phyloP scores from a whole-genome alignment of 2,113 vertebrate species.

The Bubo blakistoni region DNA sequence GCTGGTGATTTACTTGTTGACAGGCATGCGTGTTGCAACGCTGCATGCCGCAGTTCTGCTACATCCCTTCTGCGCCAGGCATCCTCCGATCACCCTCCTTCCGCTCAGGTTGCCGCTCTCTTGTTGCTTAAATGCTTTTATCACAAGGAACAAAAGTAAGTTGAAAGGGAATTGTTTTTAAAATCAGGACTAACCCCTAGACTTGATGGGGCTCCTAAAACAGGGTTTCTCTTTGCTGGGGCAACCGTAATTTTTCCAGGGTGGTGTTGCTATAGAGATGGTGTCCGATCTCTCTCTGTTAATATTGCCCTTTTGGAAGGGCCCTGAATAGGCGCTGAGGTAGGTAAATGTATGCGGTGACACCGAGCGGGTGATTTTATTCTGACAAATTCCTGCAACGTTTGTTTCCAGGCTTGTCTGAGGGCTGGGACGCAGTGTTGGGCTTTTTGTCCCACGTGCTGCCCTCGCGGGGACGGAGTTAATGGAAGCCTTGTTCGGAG shows the following conservation, averaged over 20 bases:
- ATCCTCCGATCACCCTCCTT: slow-evolving; percentile 47
- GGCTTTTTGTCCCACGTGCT: slow-evolving; percentile 88
- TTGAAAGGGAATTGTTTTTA: not conserved
- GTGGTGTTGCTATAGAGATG: slow-evolving; percentile 86
- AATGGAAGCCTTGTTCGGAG: slow-evolving; percentile 93
- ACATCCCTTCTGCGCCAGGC: slow-evolving; percentile 32
- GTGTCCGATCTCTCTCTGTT: slow-evolving; percentile 79
- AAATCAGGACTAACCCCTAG: not conserved
- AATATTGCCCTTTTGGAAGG: slow-evolving; percentile 73
- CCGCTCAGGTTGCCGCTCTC: slow-evolving; percentile 38
- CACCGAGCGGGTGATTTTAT: slow-evolving; percentile 98
- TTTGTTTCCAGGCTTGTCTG: slow-evolving; percentile 98
- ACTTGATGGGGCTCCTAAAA: not conserved
- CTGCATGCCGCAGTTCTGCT: slow-evolving; percentile 71
- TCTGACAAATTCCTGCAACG: slow-evolving; percentile 88
- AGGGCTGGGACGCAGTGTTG: slow-evolving; percentile 89
- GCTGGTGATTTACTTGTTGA: slow-evolving; percentile 62
- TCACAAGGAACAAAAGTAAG: slow-evolving; percentile 46
- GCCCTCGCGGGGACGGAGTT: slow-evolving; percentile 88
- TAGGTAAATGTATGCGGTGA: slow-evolving; percentile 99
- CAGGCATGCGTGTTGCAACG: slow-evolving; percentile 53
- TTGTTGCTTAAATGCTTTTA: slow-evolving; percentile 70
- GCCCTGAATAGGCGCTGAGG: slow-evolving; percentile 90
- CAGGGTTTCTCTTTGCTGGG: slow-evolving; percentile 59
- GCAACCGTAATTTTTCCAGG: slow-evolving; percentile 68